Conservation (phyloP, 2,113 vertebrate species). For the Oncorhynchus nerka region DNA sequence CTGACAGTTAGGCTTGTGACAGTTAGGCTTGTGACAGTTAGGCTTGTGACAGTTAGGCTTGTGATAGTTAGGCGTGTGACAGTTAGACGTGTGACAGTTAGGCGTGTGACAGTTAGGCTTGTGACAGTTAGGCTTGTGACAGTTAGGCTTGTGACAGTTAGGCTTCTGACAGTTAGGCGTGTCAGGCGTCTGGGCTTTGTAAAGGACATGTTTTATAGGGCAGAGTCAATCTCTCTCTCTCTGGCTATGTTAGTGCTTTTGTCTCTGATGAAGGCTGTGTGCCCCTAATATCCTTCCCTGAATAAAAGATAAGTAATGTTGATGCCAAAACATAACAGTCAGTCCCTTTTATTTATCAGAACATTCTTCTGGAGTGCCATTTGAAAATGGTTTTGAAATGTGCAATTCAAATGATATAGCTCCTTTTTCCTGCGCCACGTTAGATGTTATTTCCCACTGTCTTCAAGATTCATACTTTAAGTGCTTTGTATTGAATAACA, state of each 20-base stretch:
- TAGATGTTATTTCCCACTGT: conserved; percentile 14
- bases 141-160: background rate
- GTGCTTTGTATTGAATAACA: conserved; percentile 10
- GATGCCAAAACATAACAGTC: background rate
- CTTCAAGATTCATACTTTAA: conserved; percentile 23
- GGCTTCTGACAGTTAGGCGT: background rate
- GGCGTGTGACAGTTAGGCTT: background rate
- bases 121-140: background rate
- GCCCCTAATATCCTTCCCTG: background rate
- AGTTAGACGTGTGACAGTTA: background rate
- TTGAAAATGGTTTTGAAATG: conserved; percentile 20
- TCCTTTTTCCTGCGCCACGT: background rate
- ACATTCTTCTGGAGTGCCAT: conserved; percentile 22
- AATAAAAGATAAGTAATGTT: conserved; percentile 14
- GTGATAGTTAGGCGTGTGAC: background rate
- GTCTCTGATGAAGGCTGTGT: background rate
- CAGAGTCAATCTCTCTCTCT: too few species aligned
- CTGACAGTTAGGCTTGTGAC: background rate
- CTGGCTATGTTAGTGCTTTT: background rate
- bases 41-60: background rate
- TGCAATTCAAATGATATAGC: conserved; percentile 38
- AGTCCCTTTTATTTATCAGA: conserved; percentile 28
- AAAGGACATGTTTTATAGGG: background rate
- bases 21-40: too few species aligned
- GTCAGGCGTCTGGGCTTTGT: background rate